phyloP scores from a whole-genome alignment of 1,140 invertebrate species.

The Choristoneura fumiferana region DNA sequence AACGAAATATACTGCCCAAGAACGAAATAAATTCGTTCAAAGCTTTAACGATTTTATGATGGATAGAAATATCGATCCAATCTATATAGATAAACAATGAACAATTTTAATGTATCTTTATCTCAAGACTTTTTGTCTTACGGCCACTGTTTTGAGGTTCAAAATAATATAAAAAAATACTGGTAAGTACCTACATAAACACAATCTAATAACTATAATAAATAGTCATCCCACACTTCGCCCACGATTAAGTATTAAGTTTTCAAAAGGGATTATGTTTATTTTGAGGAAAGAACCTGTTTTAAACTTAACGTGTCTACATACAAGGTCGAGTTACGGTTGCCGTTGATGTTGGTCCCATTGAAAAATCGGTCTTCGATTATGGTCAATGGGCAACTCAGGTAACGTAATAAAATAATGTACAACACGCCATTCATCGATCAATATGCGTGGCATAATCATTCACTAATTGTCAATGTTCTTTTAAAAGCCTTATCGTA shows the following conservation, averaged over 20 bases:
- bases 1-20: too few species aligned
- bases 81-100: too few species aligned
- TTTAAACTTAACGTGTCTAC: too few species aligned
- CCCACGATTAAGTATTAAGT: slow-evolving; percentile 24
- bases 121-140: not conserved
- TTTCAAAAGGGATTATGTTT: not conserved
- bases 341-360: too few species aligned
- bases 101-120: too few species aligned
- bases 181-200: not conserved
- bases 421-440: slow-evolving; percentile 1
- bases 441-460: slow-evolving; percentile 11
- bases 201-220: slow-evolving; percentile 29
- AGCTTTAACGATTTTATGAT: too few species aligned
- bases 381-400: not conserved
- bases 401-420: slow-evolving; percentile 3
- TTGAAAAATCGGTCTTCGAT: not conserved
- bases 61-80: too few species aligned
- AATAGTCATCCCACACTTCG: slow-evolving; percentile 31
- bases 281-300: too few species aligned
- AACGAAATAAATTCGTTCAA: too few species aligned
- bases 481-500: not conserved
- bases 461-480: slow-evolving; percentile 2
- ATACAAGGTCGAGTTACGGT: too few species aligned
- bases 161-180: not conserved
- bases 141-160: not conserved